Evolutionary conservation across 2,888 invertebrate genomes (phyloP), one percentile per base, ranked within the genome.

Genomic region (Aphodius granarius): DNA sequence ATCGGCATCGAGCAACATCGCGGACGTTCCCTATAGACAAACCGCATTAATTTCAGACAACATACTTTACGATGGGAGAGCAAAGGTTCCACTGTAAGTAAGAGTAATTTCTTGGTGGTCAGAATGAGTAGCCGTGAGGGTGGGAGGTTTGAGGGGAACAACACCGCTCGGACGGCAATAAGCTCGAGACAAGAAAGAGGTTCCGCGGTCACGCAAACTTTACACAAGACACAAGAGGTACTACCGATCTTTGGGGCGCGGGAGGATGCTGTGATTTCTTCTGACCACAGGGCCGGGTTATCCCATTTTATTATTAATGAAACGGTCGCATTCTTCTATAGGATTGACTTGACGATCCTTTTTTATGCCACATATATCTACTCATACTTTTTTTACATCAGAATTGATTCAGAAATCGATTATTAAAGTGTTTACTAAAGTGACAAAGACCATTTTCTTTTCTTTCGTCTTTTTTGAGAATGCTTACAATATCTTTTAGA

Each of bases 81-180:
- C 43, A 66, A 73, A 73, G 21, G 73, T 66, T 73, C 65, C 65
- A 73, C 73, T 19, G 66, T 73, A 73, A 73, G 73, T 68, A 73
- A 73, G 73, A 73, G 73, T 68, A 68, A 73, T 73, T 73, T 73
- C 73, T 73, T 66, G 73, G 66, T 66, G 66, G 73, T 66, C 73
- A 66, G 73, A 66, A 73, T 64, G 73, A 66, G 73, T 23, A 73
- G 73, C 66, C 66, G 43, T 23, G 43, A 43, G 43, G 43, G 43
- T 13, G 43, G 43, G 43, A 13, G 43, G 43, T 0, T 1, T 9
- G 2, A 3, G 43, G 22, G n/a, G 73, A 65, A 73, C 63, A 23
- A 22, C 43, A 66, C 22, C 23, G 22, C 65, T 17, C 72, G 72
- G 63, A 63, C 63, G 63, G 73, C 21, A 73, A 72, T 63, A 63